A percentile compares a stretch with the other conserved stretches of the same genome.
Evolutionary conservation across 2,113 vertebrate genomes (phyloP).

Genomic region (Polypterus bichir): DNA sequence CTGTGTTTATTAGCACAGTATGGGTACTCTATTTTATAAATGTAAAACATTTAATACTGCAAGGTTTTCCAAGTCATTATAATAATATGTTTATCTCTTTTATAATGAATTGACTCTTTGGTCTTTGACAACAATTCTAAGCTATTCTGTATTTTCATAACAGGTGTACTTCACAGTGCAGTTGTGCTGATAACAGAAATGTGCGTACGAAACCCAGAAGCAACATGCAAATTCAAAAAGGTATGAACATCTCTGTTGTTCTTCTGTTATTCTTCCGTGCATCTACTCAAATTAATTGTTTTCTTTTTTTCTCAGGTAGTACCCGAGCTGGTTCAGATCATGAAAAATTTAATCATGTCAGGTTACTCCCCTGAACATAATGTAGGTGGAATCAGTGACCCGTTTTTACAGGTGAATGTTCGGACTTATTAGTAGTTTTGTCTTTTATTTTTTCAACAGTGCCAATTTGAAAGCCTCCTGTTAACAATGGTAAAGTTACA

Average conservation of each 20-base stretch:
- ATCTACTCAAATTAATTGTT: not conserved
- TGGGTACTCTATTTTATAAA: too few species aligned
- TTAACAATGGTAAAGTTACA: too few species aligned
- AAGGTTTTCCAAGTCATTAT: too few species aligned
- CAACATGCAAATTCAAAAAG: conserved; percentile 64
- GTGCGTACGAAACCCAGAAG: conserved; percentile 53
- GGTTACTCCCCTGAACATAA: conserved; percentile 72
- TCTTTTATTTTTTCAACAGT: not conserved
- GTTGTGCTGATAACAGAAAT: conserved; percentile 69
- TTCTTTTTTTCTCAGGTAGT: conserved; percentile 45
- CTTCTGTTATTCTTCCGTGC: not conserved
- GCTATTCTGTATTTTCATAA: too few species aligned
- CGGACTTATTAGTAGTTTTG: not conserved
- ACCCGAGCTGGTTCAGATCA: conserved; percentile 65
- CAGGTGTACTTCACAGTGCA: conserved; percentile 63
- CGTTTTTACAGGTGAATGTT: conserved; percentile 68
- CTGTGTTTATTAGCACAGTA: too few species aligned
- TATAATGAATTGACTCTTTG: too few species aligned
- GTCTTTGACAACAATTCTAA: too few species aligned
- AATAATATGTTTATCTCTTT: too few species aligned
- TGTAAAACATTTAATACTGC: too few species aligned
- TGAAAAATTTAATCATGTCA: conserved; percentile 61
- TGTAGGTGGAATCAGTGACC: conserved; percentile 71
- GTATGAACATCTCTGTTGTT: conserved; percentile 27
- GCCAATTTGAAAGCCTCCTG: too few species aligned